Evolutionary conservation across 2,888 invertebrate genomes (phyloP).

Genomic region (Norana najaformis): DNA sequence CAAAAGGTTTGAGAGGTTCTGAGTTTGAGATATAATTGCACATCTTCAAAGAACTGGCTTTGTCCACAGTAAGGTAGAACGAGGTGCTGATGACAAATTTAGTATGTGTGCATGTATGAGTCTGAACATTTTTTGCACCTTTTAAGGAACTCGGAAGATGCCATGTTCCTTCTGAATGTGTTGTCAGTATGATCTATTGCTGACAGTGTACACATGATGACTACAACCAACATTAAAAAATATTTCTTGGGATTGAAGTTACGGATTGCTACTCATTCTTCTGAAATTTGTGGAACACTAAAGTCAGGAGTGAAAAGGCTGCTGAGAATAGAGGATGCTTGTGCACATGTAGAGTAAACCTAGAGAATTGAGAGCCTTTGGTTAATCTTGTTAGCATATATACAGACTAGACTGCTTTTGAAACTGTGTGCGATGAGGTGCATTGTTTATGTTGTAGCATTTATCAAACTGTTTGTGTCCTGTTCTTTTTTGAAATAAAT

Average conservation of each 20-base stretch:
- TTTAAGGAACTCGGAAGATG: background rate
- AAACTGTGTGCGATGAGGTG: background rate
- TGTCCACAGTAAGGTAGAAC: background rate
- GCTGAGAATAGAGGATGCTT: background rate
- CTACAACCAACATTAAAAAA: background rate
- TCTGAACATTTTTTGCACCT: background rate
- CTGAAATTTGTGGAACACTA: background rate
- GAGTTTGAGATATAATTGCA: background rate
- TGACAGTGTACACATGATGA: background rate
- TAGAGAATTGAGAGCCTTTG: background rate
- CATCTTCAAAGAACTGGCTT: background rate
- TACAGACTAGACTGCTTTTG: slow-evolving; percentile 1
- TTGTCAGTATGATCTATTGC: background rate
- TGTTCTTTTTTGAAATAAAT: slow-evolving; percentile 10
- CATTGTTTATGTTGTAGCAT: background rate
- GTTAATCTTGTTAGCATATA: no score
- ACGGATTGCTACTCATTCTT: background rate
- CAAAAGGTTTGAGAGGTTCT: background rate
- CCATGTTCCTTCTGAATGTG: background rate
- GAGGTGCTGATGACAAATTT: background rate
- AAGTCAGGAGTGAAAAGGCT: background rate
- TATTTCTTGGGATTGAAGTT: background rate
- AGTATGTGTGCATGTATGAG: background rate
- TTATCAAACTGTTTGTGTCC: background rate
- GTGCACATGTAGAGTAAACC: background rate